phyloP scores from a whole-genome alignment of 2,113 vertebrate species.

The Ptychochromis oligacanthus region DNA sequence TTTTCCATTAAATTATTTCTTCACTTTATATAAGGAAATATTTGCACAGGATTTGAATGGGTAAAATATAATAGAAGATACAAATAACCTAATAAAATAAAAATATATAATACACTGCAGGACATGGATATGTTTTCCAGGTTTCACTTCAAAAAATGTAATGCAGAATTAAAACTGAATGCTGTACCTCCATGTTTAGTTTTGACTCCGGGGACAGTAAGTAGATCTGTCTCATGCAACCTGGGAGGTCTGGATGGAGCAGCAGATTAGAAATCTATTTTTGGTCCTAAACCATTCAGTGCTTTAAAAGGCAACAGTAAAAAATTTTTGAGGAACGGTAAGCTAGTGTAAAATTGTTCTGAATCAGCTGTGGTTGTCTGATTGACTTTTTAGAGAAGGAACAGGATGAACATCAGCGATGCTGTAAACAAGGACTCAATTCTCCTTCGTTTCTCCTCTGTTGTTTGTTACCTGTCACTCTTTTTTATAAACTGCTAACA shows the following conservation, averaged over 20 bases:
- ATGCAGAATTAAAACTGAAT: neutral
- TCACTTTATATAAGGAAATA: neutral
- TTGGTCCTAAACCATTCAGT: neutral
- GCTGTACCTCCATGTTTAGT: neutral
- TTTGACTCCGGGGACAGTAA: neutral
- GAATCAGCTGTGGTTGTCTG: neutral
- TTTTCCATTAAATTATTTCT: neutral
- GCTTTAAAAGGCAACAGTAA: neutral
- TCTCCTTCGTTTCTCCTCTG: neutral
- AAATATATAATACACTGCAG: neutral
- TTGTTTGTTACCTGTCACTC: constrained; percentile 6
- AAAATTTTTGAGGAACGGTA: neutral
- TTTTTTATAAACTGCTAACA: neutral
- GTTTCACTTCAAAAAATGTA: neutral
- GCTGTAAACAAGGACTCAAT: constrained; percentile 8
- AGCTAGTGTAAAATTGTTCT: neutral
- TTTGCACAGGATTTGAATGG: neutral
- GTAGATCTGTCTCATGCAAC: neutral
- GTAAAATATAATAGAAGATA: neutral
- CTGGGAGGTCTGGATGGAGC: neutral
- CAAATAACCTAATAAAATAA: neutral
- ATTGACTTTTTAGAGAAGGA: neutral
- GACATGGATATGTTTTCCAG: neutral
- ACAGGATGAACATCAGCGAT: constrained; percentile 10
- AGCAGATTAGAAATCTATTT: neutral